These are phyloP conservation scores for Agrotis segetum DNA, from an alignment of 2,888 invertebrate genomes.

Conservation along the genomic window DNA sequence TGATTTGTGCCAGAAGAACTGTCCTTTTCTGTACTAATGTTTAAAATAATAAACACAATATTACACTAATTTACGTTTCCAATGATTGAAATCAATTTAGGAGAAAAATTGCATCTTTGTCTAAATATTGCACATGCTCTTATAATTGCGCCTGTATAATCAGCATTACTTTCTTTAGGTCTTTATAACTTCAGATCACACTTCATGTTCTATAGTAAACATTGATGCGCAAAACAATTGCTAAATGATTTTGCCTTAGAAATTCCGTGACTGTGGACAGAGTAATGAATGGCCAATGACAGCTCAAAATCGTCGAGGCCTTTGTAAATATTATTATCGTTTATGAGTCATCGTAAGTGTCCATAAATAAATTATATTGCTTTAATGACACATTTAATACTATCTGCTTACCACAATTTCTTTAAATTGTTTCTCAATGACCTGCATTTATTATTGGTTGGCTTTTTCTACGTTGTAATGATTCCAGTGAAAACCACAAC, in stretches of 20 bases:
- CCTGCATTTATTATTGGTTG: slow-evolving; percentile 2
- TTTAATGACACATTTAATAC: slow-evolving; percentile 27
- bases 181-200: slow-evolving; percentile 12
- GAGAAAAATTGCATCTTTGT: too few species aligned
- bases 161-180: neutral
- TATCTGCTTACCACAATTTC: slow-evolving; percentile 18
- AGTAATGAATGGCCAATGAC: slow-evolving; percentile 57
- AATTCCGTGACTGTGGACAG: slow-evolving; percentile 35
- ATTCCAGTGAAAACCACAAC: slow-evolving; percentile 29
- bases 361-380: slow-evolving; percentile 27
- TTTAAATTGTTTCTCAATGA: slow-evolving; percentile 19
- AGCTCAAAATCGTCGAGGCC: slow-evolving; percentile 23
- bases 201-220: slow-evolving; percentile 27
- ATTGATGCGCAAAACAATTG: slow-evolving; percentile 33
- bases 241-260: slow-evolving; percentile 31
- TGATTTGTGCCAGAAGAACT: neutral
- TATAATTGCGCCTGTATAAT: neutral
- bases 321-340: slow-evolving; percentile 41
- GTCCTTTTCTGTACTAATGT: too few species aligned
- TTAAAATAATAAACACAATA: neutral
- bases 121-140: neutral
- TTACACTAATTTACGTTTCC: neutral
- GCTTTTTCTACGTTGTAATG: slow-evolving; percentile 14
- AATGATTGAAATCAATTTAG: too few species aligned
- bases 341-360: slow-evolving; percentile 46